Evolutionary conservation across 1,140 invertebrate genomes (phyloP).

Genomic region (Probaryconus sp.): DNA sequence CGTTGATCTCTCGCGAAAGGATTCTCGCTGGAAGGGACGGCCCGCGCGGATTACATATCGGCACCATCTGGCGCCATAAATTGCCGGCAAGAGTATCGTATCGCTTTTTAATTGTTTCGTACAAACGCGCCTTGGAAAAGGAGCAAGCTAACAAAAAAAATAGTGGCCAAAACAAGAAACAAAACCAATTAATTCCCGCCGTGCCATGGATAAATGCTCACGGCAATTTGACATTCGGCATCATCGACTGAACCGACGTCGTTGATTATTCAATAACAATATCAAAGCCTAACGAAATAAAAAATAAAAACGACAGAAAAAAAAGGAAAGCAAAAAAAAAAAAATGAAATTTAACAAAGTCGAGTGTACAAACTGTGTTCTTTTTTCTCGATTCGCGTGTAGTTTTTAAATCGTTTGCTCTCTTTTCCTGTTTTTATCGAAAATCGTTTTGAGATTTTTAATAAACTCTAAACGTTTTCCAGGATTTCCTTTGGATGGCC

Average conservation of each 20-base stretch:
- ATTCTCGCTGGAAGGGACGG: background rate
- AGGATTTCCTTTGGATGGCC: too few species aligned
- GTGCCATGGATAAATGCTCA: conserved; percentile 11
- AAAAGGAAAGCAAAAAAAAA: too few species aligned
- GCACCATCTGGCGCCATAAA: conserved; percentile 47
- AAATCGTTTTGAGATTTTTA: too few species aligned
- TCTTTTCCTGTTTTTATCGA: too few species aligned
- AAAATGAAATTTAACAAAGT: too few species aligned
- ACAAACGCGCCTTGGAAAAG: conserved; percentile 16
- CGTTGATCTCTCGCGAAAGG: background rate
- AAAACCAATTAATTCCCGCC: too few species aligned
- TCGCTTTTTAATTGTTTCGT: conserved; percentile 43
- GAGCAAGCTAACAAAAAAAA: conserved; percentile 1
- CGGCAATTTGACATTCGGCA: conserved; percentile 15
- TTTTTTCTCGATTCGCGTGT: too few species aligned
- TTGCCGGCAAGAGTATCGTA: conserved; percentile 31
- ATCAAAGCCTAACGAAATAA: conserved; percentile 27
- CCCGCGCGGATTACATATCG: conserved; percentile 39
- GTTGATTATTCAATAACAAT: conserved; percentile 52
- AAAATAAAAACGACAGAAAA: too few species aligned
- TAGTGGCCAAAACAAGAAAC: background rate
- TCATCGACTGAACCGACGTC: background rate
- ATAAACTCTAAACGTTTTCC: too few species aligned
- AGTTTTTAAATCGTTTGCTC: too few species aligned
- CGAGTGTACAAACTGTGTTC: too few species aligned